Evolutionary conservation across 2,888 invertebrate species (phyloP), one percentile per base, ranked within the genome.

Genomic region (Harmothoe impar): DNA sequence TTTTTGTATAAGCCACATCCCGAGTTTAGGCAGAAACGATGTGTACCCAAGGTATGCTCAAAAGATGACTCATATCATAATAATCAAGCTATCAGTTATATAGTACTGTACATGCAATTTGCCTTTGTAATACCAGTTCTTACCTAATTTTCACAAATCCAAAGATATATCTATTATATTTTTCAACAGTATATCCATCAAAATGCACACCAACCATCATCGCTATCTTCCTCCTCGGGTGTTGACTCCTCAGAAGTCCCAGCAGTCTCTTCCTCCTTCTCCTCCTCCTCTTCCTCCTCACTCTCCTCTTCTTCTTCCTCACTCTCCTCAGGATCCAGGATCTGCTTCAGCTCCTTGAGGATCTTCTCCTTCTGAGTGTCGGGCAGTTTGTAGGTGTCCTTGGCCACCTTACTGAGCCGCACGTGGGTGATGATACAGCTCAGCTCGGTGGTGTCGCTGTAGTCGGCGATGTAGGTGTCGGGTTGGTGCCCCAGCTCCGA

Each of bases 281-380:
- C 89, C 31, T 77, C 89, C 29, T 89, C 89, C n/a, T 78, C 81
- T 25, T 90, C 90, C 20, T 78, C 90, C 17, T 90, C 81, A 17
- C 81, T 81, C 7, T 90, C 90, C 0, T 35, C 52, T n/a, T 91
- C 92, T 23, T 93, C 93, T 33, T 93, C 93, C 0, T 92, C 93
- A 15, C 56, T 56, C 29, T 92, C 90, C 20, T 92, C 92, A 31
- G 78, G 54, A 81, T 90, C 84, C 29, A 43, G 17, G 23, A 31
- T 54, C 20, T 72, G 0, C n/a, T 84, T 81, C 33, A 90, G 56
- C 3, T 33, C 62, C 54, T 54, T 78, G 0, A 31, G 3, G 23
- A 90, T 86, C 72, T 86, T 90, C 23, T 62, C 35, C 72, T 51
- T 43, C 35, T 86, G 62, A 20, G 31, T 68, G 10, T 85, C 86